phyloP scores from a whole-genome alignment of 2,113 vertebrate genomes.

The Panthera leo region DNA sequence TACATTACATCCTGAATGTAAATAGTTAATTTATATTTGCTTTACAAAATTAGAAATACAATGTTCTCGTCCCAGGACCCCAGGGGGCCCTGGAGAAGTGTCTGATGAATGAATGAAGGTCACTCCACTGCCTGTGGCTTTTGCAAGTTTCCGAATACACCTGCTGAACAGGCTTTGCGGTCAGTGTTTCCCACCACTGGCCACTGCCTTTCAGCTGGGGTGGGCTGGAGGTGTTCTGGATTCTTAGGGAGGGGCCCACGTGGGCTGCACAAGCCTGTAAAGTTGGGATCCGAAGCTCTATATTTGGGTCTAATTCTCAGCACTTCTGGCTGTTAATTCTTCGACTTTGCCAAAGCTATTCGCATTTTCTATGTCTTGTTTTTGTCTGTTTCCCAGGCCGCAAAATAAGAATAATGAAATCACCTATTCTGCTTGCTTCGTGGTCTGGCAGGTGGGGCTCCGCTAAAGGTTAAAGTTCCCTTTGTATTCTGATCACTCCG shows the following conservation, averaged over 20 bases:
- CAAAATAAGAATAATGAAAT: background rate
- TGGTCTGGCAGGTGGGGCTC: background rate
- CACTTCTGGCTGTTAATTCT: background rate
- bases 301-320: background rate
- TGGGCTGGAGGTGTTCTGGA: background rate
- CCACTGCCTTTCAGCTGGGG: background rate
- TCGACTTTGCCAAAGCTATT: background rate
- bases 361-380: background rate
- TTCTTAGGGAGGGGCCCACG: background rate
- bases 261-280: background rate
- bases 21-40: background rate
- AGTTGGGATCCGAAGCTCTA: background rate
- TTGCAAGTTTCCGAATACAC: background rate
- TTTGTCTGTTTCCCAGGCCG: too few relatives aligned
- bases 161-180: background rate
- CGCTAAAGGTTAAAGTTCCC: background rate
- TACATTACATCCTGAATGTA: background rate
- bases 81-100: rapidly evolving
- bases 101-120: background rate
- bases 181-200: background rate
- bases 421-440: background rate
- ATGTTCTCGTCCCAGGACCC: background rate
- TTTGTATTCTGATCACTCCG: background rate
- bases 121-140: background rate
- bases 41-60: background rate